Evolutionary conservation across 35 echinoderm and acorn worm species (phyloP).

Genomic region (Antedon bifida): DNA sequence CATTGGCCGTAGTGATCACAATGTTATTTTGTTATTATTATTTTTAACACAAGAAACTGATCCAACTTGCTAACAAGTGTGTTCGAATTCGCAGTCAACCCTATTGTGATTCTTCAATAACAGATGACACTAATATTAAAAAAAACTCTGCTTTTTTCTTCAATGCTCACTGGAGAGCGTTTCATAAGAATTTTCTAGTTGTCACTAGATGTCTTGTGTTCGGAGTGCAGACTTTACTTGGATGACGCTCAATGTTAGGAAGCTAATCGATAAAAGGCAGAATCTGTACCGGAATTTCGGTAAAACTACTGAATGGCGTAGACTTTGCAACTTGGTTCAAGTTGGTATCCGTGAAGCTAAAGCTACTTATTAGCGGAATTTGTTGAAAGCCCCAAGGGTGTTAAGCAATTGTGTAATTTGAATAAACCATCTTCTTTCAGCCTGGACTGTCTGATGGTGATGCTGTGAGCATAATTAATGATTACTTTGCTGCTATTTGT

Average conservation of each 20-base stretch:
- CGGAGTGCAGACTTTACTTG: background rate
- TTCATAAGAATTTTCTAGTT: background rate
- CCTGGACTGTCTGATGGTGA: background rate
- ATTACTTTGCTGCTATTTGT: background rate
- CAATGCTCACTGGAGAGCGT: background rate
- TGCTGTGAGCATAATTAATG: background rate
- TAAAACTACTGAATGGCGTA: background rate
- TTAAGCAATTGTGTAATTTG: background rate
- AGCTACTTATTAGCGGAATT: background rate
- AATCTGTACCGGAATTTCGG: background rate
- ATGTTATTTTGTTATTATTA: conserved; percentile 3
- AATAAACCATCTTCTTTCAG: background rate
- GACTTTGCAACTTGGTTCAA: background rate
- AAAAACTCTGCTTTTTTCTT: background rate
- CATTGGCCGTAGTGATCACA: conserved; percentile 9
- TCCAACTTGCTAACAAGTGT: background rate
- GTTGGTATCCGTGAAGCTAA: background rate
- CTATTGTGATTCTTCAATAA: conserved; percentile 10
- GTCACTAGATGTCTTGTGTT: background rate
- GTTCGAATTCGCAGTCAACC: background rate
- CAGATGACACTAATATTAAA: conserved; percentile 13
- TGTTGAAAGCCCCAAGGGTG: background rate
- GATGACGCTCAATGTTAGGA: background rate
- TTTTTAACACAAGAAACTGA: too few species aligned
- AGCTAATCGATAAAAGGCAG: background rate